Conservation (phyloP, 2,888 invertebrate species). For the Linyphia triangularis region DNA sequence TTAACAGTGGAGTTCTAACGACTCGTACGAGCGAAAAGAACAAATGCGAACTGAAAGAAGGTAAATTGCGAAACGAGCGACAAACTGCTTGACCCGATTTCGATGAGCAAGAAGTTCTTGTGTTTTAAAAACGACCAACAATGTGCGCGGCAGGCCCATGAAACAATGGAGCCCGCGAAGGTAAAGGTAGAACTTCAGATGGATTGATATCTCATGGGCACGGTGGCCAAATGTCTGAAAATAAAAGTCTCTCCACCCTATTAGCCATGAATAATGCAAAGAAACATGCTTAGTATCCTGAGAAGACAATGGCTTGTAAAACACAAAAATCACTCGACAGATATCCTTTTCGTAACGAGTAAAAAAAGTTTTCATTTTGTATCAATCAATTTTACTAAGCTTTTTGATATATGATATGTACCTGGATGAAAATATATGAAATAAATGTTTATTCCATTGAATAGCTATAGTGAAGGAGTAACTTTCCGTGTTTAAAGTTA, state of each 20-base stretch:
- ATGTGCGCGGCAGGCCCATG: not conserved
- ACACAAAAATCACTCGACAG: not conserved
- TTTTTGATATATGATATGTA: no score
- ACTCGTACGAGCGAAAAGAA: constrained; percentile 8
- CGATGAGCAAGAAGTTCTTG: constrained; percentile 30
- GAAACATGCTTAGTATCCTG: not conserved
- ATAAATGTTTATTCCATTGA: no score
- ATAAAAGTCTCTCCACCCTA: not conserved
- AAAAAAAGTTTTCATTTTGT: no score
- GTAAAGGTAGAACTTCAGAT: constrained; percentile 45
- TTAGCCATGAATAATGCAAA: constrained; percentile 26
- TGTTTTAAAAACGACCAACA: constrained; percentile 18
- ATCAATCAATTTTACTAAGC: no score
- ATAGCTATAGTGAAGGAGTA: no score
- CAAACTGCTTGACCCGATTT: constrained; percentile 67
- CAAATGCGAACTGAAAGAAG: constrained; percentile 12
- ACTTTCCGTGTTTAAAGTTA: no score
- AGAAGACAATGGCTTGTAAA: not conserved
- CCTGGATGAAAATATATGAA: no score
- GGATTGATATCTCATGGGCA: constrained; percentile 14
- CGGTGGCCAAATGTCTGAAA: not conserved
- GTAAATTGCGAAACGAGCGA: constrained; percentile 48
- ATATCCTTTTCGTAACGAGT: no score
- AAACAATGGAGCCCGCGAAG: constrained; percentile 13
- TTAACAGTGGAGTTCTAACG: constrained; percentile 5